These are phyloP conservation scores for Nibea coibor DNA, from an alignment of 2,113 vertebrate genomes.

Conservation along the genomic window DNA sequence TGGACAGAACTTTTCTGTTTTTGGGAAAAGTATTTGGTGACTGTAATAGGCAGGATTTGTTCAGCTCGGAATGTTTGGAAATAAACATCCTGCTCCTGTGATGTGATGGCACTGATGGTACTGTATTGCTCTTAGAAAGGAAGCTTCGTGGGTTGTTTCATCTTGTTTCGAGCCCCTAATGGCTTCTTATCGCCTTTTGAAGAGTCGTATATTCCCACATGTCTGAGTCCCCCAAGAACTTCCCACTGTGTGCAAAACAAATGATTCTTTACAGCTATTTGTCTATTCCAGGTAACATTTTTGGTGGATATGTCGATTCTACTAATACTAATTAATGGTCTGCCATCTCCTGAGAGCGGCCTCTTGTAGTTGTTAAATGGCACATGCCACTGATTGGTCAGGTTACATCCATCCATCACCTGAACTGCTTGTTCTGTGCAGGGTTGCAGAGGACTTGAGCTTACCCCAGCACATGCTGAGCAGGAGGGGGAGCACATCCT, in stretches of 20 bases:
- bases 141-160: background rate
- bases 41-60: background rate
- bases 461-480: background rate
- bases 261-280: background rate
- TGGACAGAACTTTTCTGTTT: background rate
- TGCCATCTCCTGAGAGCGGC: background rate
- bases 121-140: background rate
- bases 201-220: too few relatives aligned
- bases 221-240: background rate
- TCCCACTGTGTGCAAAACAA: background rate
- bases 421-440: slow-evolving; percentile 17
- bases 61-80: background rate
- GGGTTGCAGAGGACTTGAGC: slow-evolving; percentile 10
- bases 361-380: slow-evolving; percentile 8
- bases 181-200: background rate
- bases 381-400: background rate
- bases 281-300: background rate
- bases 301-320: background rate
- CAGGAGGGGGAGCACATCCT: background rate
- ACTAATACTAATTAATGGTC: background rate
- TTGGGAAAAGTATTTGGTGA: background rate
- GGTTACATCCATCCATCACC: slow-evolving; percentile 10
- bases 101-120: background rate
- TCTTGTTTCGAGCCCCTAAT: background rate
- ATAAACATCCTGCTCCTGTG: background rate